phyloP scores from a whole-genome alignment of 2,113 vertebrate species.

The Progne subis region DNA sequence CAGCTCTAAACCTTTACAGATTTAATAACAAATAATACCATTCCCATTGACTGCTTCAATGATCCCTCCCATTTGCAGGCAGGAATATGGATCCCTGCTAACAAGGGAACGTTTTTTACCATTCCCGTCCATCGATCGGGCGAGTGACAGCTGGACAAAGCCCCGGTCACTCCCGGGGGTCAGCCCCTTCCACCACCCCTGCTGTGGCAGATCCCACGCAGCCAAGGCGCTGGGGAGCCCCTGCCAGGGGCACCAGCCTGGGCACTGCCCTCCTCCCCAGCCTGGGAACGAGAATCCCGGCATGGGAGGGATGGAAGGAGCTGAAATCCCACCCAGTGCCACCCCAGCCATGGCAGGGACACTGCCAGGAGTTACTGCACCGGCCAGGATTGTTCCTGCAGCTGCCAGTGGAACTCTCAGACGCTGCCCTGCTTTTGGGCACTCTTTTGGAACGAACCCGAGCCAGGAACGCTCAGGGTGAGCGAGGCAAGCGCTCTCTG shows the following conservation, averaged over 20 bases:
- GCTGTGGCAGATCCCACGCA: no score
- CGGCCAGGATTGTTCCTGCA: not conserved
- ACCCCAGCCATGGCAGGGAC: not conserved
- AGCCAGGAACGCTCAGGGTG: fast-evolving
- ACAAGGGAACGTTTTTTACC: not conserved
- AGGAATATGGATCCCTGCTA: not conserved
- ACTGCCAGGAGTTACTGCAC: not conserved
- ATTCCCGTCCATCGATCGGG: not conserved
- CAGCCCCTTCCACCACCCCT: no score
- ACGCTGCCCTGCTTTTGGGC: fast-evolving
- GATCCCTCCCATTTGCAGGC: not conserved
- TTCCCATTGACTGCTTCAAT: slow-evolving; percentile 25
- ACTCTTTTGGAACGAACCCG: fast-evolving
- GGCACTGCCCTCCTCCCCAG: fast-evolving
- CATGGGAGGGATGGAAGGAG: not conserved
- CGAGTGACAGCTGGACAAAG: not conserved
- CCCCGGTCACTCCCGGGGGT: no score
- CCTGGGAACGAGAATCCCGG: not conserved
- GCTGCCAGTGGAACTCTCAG: not conserved
- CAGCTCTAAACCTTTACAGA: slow-evolving; percentile 21
- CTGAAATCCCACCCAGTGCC: fast-evolving
- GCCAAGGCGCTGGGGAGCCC: no score
- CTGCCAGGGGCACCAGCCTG: not conserved
- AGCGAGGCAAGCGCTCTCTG: fast-evolving
- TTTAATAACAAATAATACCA: slow-evolving; percentile 48